Evolutionary conservation across 2,797 vertebrate genomes (phyloP), one percentile per base, ranked within the genome.

Genomic region (Alcedo quadribrachys): DNA sequence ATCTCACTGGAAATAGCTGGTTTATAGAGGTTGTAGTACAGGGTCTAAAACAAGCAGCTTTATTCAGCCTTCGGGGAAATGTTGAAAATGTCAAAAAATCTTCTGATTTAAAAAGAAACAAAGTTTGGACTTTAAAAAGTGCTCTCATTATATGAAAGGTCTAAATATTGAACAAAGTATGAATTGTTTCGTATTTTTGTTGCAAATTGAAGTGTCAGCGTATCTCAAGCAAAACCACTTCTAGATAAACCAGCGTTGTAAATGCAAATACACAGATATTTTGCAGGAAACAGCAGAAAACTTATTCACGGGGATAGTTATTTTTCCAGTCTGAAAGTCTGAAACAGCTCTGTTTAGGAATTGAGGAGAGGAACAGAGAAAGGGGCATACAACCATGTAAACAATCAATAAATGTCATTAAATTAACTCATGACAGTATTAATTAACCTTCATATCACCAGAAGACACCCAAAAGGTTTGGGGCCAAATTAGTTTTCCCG

Each of bases 1-100:
- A 51, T 77, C 43, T 87, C 87, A 42, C 74, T 92, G 88, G 81
- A 95, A 90, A 90, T 63, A 87, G 55, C 37, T 94, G 70, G 25
- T 73, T 86, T 89, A 86, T 37, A 82, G 53, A 94, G 76, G 69
- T 11, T 33, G 15, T 46, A 83, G 27, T 15, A 55, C 11, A 63
- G 54, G 62, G 84, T 80, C 46, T 50, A 55, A 71, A 85, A 80
- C 11, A 28, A 4, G n/a, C 65, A 82, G 68, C 42, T 87, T 88
- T 40, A 70, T 69, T 69, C 51, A 85, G n/a, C 17, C 30, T 45
- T 53, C 20, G 35, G 24, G 61, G 57, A 86, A 92, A 54, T 22
- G 53, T 8, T 10, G 14, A 61, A 45, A 81, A 85, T 21, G 35
- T 42, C 28, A 70, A 43, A 81, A 88, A 94, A 81, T 45, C 58